These are phyloP conservation scores for Chondrilla cf. caribensis DNA, from an alignment of 37 sponge, comb jelly and placozoan species.

Conservation along the genomic window DNA sequence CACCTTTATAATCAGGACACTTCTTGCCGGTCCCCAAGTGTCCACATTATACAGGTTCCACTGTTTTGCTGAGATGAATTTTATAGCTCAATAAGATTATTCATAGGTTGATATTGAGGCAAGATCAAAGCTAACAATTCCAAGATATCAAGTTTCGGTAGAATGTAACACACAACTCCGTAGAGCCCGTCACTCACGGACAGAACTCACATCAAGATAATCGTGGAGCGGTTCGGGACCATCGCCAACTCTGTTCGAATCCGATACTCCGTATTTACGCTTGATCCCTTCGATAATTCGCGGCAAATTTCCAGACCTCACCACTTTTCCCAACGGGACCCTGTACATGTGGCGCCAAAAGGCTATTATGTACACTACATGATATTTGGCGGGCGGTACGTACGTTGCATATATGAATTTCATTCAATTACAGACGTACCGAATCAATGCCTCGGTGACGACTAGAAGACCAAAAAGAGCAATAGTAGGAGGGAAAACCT, in stretches of 20 bases:
- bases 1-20: too few relatives aligned
- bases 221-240: constrained; percentile 67
- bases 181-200: too few relatives aligned
- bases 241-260: background rate
- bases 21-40: too few relatives aligned
- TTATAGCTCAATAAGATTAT: too few relatives aligned
- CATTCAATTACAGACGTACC: background rate
- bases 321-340: background rate
- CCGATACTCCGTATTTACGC: background rate
- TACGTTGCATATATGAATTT: background rate
- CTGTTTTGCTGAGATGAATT: too few relatives aligned
- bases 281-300: background rate
- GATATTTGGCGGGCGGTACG: background rate
- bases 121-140: too few relatives aligned
- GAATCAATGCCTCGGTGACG: background rate
- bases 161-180: too few relatives aligned
- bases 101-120: too few relatives aligned
- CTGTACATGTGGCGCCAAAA: background rate
- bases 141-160: too few relatives aligned
- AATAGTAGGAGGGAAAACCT: background rate
- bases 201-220: constrained; percentile 63
- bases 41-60: too few relatives aligned
- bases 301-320: background rate
- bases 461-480: background rate
- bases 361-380: background rate